Base-by-base conservation (phyloP, 2,113 vertebrate species). In the Erythrocercus mccallii region DNA sequence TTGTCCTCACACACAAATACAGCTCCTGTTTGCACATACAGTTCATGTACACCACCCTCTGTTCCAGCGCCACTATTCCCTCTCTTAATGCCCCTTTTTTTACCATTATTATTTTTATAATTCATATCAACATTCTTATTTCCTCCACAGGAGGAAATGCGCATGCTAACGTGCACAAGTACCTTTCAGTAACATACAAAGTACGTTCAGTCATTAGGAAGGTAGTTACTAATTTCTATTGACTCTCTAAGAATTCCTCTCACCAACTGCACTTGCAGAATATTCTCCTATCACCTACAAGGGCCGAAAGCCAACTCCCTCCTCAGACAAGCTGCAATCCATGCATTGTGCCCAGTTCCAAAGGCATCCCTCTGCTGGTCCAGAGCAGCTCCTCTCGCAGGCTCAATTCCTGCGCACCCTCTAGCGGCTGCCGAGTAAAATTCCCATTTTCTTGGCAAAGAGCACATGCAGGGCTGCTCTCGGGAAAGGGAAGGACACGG, bases 381-480 rank as follows among this genome's bases (percentile, higher is more conserved):
- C 5, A 3, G 14, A 58, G 69, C 60, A 5, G 30, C 13, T 10
- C 72, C 70, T 21, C n/a, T 9, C 15, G 35, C 70, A 92, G 76
- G 88, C n/a, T 80, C 81, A 56, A 68, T 93, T 95, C 53, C 70
- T 21, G 95, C 33, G 92, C 96, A 71, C 97, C 98, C 96, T 89
- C 97, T 98, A 92, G 97, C 30, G 97, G 97, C 60, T 68, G 19
- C 45, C 35, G 20, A 81, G 76, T 10, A 35, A 65, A 86, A 68
- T 48, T 51, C 66, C 4, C 28, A 12, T 69, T 79, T 73, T 50
- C 66, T 64, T 8, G 35, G 11, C 17, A 25, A 62, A 37, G 23
- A 25, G 42, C 20, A 4, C 10, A 17, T 1, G 10, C 17, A 15
- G 37, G 4, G 24, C 48, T 37, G 31, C 24, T 65, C 72, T 44